Evolutionary conservation across 2,797 vertebrate species (phyloP).

Genomic region (Enteromius mattozi): DNA sequence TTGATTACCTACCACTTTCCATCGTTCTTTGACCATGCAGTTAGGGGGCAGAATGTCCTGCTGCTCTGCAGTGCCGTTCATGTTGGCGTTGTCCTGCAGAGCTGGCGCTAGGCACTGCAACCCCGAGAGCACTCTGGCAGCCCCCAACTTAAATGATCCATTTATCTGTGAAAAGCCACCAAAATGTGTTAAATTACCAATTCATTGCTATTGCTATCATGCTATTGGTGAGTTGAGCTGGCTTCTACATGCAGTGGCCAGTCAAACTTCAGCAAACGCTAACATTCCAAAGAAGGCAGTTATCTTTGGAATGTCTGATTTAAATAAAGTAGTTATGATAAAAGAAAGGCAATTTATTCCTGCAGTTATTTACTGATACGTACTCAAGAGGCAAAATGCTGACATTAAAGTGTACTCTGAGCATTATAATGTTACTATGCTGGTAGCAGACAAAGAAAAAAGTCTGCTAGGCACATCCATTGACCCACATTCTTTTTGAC

Average conservation of each 20-base stretch:
- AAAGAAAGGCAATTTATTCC: background rate
- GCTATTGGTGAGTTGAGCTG: conserved; percentile 40
- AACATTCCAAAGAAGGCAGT: conserved; percentile 38
- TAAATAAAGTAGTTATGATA: background rate
- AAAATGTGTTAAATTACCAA: conserved; percentile 10
- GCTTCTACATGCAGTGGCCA: conserved; percentile 43
- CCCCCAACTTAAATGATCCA: conserved; percentile 94
- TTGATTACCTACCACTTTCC: conserved; percentile 94
- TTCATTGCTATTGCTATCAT: background rate
- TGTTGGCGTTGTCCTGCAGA: conserved; percentile 96
- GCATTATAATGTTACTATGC: conserved; percentile 14
- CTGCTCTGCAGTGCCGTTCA: conserved; percentile 96
- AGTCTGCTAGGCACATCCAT: conserved; percentile 1
- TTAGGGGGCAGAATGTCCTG: conserved; percentile 96
- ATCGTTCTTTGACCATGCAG: conserved; percentile 98
- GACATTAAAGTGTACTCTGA: conserved; percentile 20
- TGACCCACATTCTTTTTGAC: conserved; percentile 46
- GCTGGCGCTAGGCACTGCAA: conserved; percentile 96
- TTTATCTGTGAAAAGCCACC: conserved; percentile 84
- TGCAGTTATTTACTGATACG: conserved; percentile 5
- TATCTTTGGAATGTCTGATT: conserved; percentile 45
- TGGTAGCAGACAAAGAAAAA: conserved; percentile 23
- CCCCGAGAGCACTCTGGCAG: conserved; percentile 89
- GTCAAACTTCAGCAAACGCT: conserved; percentile 28
- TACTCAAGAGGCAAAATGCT: conserved; percentile 26